A percentile compares a stretch with the other conserved stretches of the same genome.
phyloP scores from a whole-genome alignment of 2,113 vertebrate species.

The Microtus montanus region DNA sequence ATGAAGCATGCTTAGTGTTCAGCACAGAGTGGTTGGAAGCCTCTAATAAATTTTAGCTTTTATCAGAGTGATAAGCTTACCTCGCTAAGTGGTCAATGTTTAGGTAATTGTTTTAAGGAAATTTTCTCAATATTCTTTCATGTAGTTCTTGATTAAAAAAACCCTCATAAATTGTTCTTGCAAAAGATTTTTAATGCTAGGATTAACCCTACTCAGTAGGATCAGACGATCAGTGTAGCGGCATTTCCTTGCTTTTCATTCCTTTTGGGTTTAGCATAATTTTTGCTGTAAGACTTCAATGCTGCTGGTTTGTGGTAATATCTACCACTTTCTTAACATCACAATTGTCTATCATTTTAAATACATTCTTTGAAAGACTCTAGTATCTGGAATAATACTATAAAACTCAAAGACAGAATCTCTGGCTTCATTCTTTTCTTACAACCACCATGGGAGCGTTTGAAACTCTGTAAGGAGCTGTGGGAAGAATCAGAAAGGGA shows the following conservation, averaged over 20 bases:
- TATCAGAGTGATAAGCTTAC: background rate
- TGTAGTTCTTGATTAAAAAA: slow-evolving; percentile 8
- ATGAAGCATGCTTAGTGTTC: background rate
- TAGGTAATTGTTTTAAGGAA: slow-evolving; percentile 8
- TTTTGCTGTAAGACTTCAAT: background rate
- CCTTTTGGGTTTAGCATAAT: background rate
- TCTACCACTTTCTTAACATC: background rate
- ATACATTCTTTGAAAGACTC: background rate
- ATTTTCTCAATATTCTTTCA: slow-evolving; percentile 4
- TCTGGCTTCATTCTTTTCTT: slow-evolving; percentile 33
- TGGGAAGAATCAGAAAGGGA: slow-evolving; percentile 51
- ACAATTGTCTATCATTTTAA: slow-evolving; percentile 30
- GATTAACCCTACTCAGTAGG: background rate
- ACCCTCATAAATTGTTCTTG: background rate
- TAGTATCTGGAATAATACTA: background rate
- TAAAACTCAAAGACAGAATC: slow-evolving; percentile 19
- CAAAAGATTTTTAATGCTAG: slow-evolving; percentile 21
- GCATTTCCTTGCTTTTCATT: slow-evolving; percentile 37
- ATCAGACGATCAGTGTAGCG: background rate
- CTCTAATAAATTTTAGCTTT: slow-evolving; percentile 9
- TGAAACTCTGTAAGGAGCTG: slow-evolving; percentile 8
- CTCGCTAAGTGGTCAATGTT: background rate
- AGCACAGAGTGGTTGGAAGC: background rate
- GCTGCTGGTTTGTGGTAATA: background rate
- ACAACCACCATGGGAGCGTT: background rate